A percentile compares a stretch with the other conserved stretches of the same genome.
Evolutionary conservation across 2,113 vertebrate species (phyloP).

Genomic region (Channa maculata): DNA sequence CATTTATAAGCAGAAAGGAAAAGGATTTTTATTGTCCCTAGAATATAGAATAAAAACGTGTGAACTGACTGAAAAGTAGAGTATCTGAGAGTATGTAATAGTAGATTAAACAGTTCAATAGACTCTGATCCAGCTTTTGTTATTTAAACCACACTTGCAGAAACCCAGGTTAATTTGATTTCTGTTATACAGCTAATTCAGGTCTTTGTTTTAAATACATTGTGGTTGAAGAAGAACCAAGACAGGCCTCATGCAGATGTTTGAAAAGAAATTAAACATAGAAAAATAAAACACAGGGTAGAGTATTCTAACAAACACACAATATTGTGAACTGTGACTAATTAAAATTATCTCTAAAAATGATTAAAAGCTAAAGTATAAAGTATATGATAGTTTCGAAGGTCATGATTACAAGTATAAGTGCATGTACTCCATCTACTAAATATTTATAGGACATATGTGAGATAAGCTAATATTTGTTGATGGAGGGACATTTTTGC

Average conservation of each 20-base stretch:
- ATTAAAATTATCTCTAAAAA: too few relatives aligned
- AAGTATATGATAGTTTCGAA: too few relatives aligned
- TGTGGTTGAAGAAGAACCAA: too few relatives aligned
- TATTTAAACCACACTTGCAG: background rate
- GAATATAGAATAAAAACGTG: background rate
- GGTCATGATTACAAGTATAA: too few relatives aligned
- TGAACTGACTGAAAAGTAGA: background rate
- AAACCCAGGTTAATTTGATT: background rate
- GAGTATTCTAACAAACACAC: too few relatives aligned
- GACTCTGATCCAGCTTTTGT: background rate
- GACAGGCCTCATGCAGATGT: too few relatives aligned
- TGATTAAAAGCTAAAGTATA: too few relatives aligned
- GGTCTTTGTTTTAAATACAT: too few relatives aligned
- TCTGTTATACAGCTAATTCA: background rate
- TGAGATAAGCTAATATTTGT: background rate
- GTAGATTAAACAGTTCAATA: background rate
- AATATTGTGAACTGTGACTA: too few relatives aligned
- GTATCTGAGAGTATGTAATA: background rate
- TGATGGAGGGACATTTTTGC: background rate
- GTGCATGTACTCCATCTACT: background rate
- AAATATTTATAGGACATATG: background rate
- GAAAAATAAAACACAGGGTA: too few relatives aligned
- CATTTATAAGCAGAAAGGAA: too few relatives aligned
- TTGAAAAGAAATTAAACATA: too few relatives aligned
- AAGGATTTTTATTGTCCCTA: background rate